These are phyloP conservation scores for Sparidentex hasta DNA, from an alignment of 2,797 vertebrate species.

Conservation along the genomic window DNA sequence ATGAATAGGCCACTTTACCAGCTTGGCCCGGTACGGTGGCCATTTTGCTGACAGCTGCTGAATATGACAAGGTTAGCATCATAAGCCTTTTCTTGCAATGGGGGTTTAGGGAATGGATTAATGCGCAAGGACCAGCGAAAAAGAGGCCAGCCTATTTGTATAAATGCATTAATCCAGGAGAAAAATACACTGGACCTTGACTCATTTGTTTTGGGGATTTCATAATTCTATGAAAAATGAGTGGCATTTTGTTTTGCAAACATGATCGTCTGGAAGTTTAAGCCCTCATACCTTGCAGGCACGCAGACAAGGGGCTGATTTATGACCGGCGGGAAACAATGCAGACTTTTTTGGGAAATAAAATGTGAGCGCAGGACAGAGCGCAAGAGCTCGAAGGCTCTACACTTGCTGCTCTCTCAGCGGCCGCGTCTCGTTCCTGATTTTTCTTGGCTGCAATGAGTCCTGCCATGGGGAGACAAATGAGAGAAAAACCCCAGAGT, in stretches of 20 bases:
- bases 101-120: constrained; percentile 80
- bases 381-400: constrained; percentile 12
- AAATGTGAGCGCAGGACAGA: constrained; percentile 16
- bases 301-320: constrained; percentile 1
- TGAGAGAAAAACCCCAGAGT: constrained; percentile 42
- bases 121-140: constrained; percentile 63
- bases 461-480: constrained; percentile 45
- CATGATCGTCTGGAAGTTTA: constrained; percentile 14
- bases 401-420: neutral
- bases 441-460: constrained; percentile 18
- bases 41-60: constrained; percentile 84
- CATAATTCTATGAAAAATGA: constrained; percentile 79
- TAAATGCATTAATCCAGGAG: constrained; percentile 78
- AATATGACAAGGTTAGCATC: constrained; percentile 89
- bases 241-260: constrained; percentile 71
- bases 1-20: constrained; percentile 88
- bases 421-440: constrained; percentile 7
- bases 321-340: neutral
- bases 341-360: constrained; percentile 10
- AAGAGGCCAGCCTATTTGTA: constrained; percentile 77
- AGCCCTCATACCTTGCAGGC: neutral
- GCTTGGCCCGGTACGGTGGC: constrained; percentile 74
- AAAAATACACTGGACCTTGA: constrained; percentile 70
- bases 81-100: constrained; percentile 80
- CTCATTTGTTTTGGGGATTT: constrained; percentile 67